Percentiles rank a stretch among this genome's conserved stretches.
phyloP scores from a whole-genome alignment of 2,797 vertebrate species.

The Enteromius trimaculatus region DNA sequence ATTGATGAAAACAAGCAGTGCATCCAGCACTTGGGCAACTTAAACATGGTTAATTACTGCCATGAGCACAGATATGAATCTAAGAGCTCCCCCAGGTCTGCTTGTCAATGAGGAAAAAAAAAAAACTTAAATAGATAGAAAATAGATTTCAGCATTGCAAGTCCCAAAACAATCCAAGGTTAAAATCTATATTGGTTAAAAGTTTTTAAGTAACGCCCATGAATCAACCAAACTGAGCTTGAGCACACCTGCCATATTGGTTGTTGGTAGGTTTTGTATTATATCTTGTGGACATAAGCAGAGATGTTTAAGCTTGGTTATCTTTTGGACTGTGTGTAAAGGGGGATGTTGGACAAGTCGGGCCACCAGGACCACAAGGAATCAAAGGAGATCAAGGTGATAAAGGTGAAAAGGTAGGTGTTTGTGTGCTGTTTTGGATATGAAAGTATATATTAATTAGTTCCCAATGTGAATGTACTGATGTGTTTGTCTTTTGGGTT shows the following conservation, averaged over 20 bases:
- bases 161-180: constrained; percentile 47
- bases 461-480: not conserved
- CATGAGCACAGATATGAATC: constrained; percentile 56
- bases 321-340: constrained; percentile 57
- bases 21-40: constrained; percentile 58
- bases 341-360: constrained; percentile 84
- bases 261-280: not conserved
- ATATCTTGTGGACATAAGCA: not conserved
- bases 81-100: constrained; percentile 60
- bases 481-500: constrained; percentile 40
- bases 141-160: constrained; percentile 63
- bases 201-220: constrained; percentile 2
- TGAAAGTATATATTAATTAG: constrained; percentile 1
- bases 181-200: constrained; percentile 19
- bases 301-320: constrained; percentile 1
- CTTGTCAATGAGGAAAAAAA: constrained; percentile 65
- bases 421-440: not conserved
- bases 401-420: constrained; percentile 87
- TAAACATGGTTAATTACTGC: constrained; percentile 67
- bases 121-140: too few species aligned
- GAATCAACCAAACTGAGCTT: not conserved
- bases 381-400: constrained; percentile 82
- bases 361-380: constrained; percentile 80
- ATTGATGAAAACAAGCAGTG: constrained; percentile 57
- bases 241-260: not conserved